Conservation (phyloP, 2,888 invertebrate species). For the Capitulum mitella region DNA sequence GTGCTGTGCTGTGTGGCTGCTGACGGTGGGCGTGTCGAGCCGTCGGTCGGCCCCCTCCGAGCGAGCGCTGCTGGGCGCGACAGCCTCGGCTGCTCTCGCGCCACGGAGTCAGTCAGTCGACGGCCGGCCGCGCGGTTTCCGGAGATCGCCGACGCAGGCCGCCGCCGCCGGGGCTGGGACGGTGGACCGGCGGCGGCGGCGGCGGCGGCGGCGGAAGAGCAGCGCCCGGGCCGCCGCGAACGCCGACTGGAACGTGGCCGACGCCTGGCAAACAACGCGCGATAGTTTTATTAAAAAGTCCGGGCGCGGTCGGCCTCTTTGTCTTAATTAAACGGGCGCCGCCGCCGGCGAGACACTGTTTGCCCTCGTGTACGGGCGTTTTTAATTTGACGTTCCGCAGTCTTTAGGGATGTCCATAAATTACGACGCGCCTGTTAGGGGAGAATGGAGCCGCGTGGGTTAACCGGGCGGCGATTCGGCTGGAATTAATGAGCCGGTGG, state of each 20-base stretch:
- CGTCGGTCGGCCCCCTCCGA: too few species aligned
- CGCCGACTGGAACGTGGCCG: too few species aligned
- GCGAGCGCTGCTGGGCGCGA: too few species aligned
- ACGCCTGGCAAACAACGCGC: neutral
- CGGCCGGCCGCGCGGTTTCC: neutral
- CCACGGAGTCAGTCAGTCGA: neutral
- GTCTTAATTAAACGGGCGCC: neutral
- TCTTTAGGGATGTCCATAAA: conserved; percentile 5
- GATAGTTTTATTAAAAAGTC: neutral
- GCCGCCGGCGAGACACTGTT: neutral
- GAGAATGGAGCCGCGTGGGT: neutral
- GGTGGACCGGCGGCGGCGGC: too few species aligned
- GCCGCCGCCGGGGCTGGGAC: neutral
- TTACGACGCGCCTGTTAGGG: neutral
- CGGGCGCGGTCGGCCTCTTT: neutral
- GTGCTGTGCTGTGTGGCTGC: too few species aligned
- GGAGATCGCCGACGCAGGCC: neutral
- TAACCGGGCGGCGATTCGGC: neutral
- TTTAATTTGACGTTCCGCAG: neutral
- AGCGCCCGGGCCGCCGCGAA: too few species aligned
- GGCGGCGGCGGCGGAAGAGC: too few species aligned
- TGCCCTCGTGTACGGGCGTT: neutral
- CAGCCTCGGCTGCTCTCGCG: neutral
- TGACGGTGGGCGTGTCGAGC: too few species aligned
- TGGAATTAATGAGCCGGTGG: neutral